Conservation (phyloP, 2,113 vertebrate species). For the Sinosuthora webbiana region DNA sequence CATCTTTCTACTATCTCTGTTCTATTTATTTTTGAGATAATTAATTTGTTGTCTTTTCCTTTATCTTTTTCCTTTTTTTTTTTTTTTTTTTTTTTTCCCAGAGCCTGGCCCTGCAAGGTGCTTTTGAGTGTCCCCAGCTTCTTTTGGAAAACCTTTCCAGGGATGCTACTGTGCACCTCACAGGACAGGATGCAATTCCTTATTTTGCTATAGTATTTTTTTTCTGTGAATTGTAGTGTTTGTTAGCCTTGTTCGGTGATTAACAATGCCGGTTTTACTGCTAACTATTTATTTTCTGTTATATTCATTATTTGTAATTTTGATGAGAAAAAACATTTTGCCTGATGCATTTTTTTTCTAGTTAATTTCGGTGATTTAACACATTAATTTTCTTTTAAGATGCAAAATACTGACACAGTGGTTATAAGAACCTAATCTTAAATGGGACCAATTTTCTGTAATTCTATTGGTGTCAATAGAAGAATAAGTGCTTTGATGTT, state of each 20-base stretch:
- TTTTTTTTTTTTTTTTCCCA: background rate
- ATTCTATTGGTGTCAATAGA: background rate
- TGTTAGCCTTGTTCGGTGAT: background rate
- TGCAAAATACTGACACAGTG: background rate
- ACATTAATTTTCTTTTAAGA: background rate
- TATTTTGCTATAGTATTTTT: background rate
- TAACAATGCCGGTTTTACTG: background rate
- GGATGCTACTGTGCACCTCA: constrained; percentile 53
- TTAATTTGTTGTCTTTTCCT: background rate
- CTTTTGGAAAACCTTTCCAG: constrained; percentile 31
- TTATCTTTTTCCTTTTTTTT: background rate
- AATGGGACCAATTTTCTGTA: background rate
- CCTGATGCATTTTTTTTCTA: background rate
- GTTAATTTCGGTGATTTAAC: background rate
- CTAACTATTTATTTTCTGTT: background rate
- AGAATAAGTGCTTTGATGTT: background rate
- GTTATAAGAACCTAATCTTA: background rate
- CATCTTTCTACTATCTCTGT: background rate
- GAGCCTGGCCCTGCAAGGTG: constrained; percentile 40
- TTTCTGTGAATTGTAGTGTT: background rate
- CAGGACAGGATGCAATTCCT: constrained; percentile 27
- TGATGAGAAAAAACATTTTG: background rate
- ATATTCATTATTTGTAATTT: background rate
- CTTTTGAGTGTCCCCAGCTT: constrained; percentile 15
- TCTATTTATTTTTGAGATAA: background rate